Evolutionary conservation across 2,797 vertebrate genomes (phyloP).

Genomic region (Otus scops): DNA sequence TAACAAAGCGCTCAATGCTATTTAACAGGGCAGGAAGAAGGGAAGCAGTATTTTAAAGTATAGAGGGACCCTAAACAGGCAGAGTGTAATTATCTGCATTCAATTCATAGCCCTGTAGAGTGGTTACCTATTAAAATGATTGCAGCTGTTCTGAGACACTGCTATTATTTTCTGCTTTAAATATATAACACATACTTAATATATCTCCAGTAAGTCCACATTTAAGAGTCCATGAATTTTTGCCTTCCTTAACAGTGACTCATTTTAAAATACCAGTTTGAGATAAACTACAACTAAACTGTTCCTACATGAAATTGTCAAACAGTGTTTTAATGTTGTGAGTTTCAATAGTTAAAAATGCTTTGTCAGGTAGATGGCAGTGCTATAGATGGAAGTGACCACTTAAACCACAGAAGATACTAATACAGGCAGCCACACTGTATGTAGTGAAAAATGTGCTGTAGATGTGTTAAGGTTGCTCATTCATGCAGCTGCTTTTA

Average conservation of each 20-base stretch:
- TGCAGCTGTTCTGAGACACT: constrained; percentile 14
- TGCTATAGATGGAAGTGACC: neutral
- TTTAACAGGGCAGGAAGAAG: neutral
- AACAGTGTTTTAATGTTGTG: neutral
- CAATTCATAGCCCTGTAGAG: neutral
- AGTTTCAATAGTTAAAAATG: neutral
- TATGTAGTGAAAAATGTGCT: neutral
- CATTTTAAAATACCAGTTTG: neutral
- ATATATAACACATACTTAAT: neutral
- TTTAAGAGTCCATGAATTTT: neutral
- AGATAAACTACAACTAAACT: neutral
- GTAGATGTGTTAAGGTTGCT: neutral
- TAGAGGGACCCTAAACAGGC: neutral
- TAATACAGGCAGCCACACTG: neutral
- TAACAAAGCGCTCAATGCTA: neutral
- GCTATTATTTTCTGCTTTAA: constrained; percentile 30
- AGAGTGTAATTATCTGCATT: constrained; percentile 1
- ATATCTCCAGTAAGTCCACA: neutral
- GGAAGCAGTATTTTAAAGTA: neutral
- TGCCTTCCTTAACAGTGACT: neutral
- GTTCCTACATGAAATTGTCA: neutral
- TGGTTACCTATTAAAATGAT: constrained; percentile 38
- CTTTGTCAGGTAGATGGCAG: neutral
- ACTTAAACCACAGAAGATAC: neutral
- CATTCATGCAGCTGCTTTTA: neutral